Evolutionary conservation across 2,797 vertebrate genomes (phyloP).

Genomic region (Micrastur ruficollis): DNA sequence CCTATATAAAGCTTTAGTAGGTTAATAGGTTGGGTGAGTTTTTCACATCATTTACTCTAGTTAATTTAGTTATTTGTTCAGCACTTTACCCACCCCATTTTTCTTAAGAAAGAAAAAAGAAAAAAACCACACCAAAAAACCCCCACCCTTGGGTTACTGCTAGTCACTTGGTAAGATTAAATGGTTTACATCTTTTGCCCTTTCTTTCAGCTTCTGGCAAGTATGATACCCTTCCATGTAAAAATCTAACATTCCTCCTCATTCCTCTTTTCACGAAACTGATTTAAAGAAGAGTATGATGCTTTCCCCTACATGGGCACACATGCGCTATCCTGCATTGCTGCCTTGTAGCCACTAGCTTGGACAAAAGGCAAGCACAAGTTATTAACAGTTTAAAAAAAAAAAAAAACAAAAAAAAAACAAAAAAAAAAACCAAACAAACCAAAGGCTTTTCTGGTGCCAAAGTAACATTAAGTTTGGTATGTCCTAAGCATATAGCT

Average conservation of each 20-base stretch:
- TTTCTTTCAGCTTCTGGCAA: neutral
- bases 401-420: too few species aligned
- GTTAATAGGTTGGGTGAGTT: neutral
- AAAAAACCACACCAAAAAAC: too few species aligned
- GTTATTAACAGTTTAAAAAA: neutral
- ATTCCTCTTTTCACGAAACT: neutral
- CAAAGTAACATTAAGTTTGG: neutral
- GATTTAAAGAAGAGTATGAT: accelerated
- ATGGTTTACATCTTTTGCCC: neutral
- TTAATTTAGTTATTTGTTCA: neutral
- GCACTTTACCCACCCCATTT: neutral
- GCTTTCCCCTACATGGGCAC: neutral
- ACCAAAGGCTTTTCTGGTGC: neutral
- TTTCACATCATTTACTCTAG: neutral
- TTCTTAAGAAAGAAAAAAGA: too few species aligned
- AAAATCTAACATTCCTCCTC: neutral
- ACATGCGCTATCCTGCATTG: neutral
- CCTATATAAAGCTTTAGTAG: neutral
- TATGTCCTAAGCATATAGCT: neutral
- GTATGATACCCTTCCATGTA: neutral
- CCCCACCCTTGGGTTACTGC: neutral
- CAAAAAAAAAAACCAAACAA: too few species aligned
- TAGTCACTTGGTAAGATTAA: neutral
- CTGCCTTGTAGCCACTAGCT: neutral
- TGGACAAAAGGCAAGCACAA: neutral